Conservation (phyloP, 1,140 invertebrate species). For the Globodera rostochiensis region DNA sequence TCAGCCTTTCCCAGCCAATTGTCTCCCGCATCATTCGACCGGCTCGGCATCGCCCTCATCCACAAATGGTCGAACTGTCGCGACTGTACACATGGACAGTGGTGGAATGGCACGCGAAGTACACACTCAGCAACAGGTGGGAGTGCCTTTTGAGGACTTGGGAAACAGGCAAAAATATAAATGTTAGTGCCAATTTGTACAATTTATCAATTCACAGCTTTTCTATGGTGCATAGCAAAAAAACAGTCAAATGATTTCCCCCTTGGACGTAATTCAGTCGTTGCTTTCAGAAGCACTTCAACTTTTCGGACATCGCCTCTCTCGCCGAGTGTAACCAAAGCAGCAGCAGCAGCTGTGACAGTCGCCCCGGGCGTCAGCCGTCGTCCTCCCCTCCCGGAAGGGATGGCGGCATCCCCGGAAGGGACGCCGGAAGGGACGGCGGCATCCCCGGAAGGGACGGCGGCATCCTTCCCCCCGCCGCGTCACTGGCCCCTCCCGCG, state of each 20-base stretch:
- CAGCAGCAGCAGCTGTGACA: background rate
- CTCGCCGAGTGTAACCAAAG: background rate
- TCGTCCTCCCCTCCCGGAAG: conserved; percentile 2
- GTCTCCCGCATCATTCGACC: too few species aligned
- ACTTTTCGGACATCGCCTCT: conserved; percentile 30
- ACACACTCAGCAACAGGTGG: background rate
- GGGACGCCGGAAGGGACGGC: background rate
- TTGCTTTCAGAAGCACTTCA: conserved; percentile 8
- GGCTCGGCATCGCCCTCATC: background rate
- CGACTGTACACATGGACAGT: background rate
- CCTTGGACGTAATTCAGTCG: background rate
- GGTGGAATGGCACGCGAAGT: background rate
- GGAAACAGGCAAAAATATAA: conserved; percentile 1
- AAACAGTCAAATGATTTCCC: background rate
- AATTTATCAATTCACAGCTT: background rate
- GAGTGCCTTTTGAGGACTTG: too few species aligned
- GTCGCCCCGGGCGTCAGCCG: background rate
- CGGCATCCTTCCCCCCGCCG: background rate
- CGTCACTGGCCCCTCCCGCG: background rate
- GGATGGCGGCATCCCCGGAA: too few species aligned
- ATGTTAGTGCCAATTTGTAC: background rate
- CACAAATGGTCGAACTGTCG: background rate
- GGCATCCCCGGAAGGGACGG: background rate
- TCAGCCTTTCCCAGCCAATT: background rate
- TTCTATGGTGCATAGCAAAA: background rate